A percentile compares a stretch with the other conserved stretches of the same genome.
phyloP scores from a whole-genome alignment of 2,797 vertebrate genomes.

The Molothrus aeneus region DNA sequence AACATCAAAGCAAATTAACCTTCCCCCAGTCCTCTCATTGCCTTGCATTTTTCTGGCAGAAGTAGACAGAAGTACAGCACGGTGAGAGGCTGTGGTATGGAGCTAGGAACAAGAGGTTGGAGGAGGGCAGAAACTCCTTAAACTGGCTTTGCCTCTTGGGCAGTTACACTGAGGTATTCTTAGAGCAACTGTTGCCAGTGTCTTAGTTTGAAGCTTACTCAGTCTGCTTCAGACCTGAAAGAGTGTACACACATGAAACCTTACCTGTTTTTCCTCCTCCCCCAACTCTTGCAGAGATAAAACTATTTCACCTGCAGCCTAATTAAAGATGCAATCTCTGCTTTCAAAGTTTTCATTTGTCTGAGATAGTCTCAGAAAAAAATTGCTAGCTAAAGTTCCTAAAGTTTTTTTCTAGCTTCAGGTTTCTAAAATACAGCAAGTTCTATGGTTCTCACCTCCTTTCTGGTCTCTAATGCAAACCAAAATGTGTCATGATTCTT shows the following conservation, averaged over 20 bases:
- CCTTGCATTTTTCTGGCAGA: not conserved
- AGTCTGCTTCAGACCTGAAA: not conserved
- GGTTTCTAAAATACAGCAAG: not conserved
- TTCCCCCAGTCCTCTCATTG: accelerated
- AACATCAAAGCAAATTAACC: not conserved
- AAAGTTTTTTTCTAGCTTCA: not conserved
- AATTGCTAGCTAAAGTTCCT: not conserved
- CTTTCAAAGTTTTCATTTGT: constrained; percentile 1
- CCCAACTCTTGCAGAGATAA: not conserved
- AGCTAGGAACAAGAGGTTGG: not conserved
- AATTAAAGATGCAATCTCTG: not conserved
- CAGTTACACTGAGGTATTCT: not conserved
- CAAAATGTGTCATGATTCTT: not conserved
- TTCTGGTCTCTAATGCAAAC: not conserved
- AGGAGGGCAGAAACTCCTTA: not conserved
- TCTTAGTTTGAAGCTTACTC: not conserved
- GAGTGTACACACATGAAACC: not conserved
- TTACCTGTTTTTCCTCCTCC: constrained; percentile 9
- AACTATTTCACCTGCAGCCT: not conserved
- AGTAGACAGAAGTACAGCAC: not conserved
- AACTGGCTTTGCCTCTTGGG: not conserved
- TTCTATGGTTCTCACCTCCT: not conserved
- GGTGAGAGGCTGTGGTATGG: not conserved
- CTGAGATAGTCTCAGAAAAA: not conserved
- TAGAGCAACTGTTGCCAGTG: not conserved